phyloP scores from a whole-genome alignment of 1,140 invertebrate genomes.

The Laupala kohalensis region DNA sequence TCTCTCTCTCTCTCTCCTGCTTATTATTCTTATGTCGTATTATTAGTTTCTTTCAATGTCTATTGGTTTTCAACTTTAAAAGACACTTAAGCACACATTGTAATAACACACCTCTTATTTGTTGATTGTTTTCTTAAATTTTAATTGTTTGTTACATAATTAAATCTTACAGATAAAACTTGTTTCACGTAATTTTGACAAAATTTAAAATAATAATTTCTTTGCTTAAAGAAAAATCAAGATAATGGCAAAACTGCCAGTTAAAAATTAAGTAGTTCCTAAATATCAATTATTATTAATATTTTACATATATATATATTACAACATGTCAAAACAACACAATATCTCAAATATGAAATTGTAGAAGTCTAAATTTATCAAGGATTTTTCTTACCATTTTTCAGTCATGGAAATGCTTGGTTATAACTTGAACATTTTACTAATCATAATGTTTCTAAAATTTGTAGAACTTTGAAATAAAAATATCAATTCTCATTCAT shows the following conservation, averaged over 20 bases:
- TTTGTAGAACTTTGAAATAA: too few relatives aligned
- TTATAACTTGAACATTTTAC: too few relatives aligned
- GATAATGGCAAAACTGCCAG: neutral
- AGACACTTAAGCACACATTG: neutral
- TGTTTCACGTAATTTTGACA: too few relatives aligned
- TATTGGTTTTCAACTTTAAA: neutral
- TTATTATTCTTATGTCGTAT: neutral
- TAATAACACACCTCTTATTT: neutral
- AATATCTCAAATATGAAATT: neutral
- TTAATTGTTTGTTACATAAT: too few relatives aligned
- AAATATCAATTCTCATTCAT: neutral
- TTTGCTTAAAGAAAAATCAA: neutral
- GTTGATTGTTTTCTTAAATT: too few relatives aligned
- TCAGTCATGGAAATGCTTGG: too few relatives aligned
- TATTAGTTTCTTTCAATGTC: neutral
- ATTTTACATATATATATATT: neutral
- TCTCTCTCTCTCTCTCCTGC: neutral
- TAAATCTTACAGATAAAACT: too few relatives aligned
- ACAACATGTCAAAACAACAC: neutral
- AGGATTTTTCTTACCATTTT: too few relatives aligned
- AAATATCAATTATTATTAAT: neutral
- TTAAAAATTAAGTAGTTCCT: neutral
- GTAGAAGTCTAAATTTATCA: too few relatives aligned
- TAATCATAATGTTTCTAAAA: too few relatives aligned
- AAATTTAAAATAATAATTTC: too few relatives aligned